These are phyloP conservation scores for Pardalotus punctatus DNA, from an alignment of 2,113 vertebrate genomes.

Conservation along the genomic window DNA sequence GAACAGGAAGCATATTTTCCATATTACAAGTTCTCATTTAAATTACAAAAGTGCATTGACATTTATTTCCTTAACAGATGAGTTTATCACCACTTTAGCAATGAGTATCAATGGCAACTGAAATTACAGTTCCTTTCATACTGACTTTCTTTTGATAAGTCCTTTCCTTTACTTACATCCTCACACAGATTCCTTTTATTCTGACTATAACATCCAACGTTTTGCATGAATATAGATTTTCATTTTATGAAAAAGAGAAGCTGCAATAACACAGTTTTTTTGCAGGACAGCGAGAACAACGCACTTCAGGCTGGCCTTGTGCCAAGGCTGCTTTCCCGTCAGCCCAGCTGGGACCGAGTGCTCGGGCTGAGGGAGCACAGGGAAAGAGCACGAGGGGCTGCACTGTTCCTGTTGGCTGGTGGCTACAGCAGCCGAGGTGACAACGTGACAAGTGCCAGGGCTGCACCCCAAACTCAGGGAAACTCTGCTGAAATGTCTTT, in stretches of 20 bases:
- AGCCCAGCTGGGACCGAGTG: background rate
- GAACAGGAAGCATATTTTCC: slow-evolving; percentile 53
- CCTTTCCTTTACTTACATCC: background rate
- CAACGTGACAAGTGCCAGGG: background rate
- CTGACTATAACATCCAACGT: background rate
- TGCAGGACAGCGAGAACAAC: background rate
- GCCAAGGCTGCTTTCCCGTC: background rate
- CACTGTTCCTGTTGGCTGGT: background rate
- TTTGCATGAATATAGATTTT: background rate
- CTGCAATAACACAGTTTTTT: background rate
- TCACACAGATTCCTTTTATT: background rate
- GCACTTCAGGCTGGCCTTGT: background rate
- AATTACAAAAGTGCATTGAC: slow-evolving; percentile 62
- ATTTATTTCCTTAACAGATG: slow-evolving; percentile 54
- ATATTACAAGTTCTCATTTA: slow-evolving; percentile 63
- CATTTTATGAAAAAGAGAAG: background rate
- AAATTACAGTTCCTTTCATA: slow-evolving; percentile 51
- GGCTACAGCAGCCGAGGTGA: background rate
- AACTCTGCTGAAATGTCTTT: background rate
- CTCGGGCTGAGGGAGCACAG: background rate
- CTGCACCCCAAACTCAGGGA: background rate
- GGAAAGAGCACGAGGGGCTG: background rate
- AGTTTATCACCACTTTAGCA: slow-evolving; percentile 51
- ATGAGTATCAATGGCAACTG: slow-evolving; percentile 48
- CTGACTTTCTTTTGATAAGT: slow-evolving; percentile 29